phyloP scores from a whole-genome alignment of 2,797 vertebrate species.

The Helarctos malayanus region DNA sequence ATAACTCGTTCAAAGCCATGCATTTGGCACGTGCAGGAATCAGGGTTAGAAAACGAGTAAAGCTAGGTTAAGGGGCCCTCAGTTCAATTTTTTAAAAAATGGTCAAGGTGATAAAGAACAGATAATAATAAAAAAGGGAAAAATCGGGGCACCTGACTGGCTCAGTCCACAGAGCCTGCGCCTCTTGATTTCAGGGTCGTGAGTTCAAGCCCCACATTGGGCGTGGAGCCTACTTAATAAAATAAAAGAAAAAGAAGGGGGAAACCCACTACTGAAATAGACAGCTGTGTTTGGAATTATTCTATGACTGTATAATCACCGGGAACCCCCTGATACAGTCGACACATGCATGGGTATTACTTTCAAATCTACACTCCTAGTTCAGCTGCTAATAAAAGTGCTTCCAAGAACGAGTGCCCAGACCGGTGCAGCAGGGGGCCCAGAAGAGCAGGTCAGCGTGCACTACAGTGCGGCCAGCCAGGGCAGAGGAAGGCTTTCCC shows the following conservation, averaged over 20 bases:
- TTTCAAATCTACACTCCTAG: not conserved
- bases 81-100: not conserved
- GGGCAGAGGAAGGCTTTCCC: not conserved
- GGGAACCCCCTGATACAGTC: not conserved
- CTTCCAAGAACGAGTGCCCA: not conserved
- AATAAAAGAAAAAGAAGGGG: not conserved
- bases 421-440: not conserved
- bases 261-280: not conserved
- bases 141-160: not conserved
- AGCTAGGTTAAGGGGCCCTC: constrained; percentile 6
- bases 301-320: not conserved
- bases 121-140: not conserved
- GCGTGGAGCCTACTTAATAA: not conserved
- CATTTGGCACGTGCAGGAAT: not conserved
- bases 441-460: not conserved
- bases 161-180: not conserved
- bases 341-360: not conserved
- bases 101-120: not conserved
- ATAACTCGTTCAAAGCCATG: not conserved
- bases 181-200: not conserved
- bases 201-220: not conserved
- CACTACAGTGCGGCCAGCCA: not conserved
- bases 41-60: constrained; percentile 7
- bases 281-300: not conserved
- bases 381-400: not conserved